Evolutionary conservation across 2,888 invertebrate genomes (phyloP).

Genomic region (Cheilosia urbana): DNA sequence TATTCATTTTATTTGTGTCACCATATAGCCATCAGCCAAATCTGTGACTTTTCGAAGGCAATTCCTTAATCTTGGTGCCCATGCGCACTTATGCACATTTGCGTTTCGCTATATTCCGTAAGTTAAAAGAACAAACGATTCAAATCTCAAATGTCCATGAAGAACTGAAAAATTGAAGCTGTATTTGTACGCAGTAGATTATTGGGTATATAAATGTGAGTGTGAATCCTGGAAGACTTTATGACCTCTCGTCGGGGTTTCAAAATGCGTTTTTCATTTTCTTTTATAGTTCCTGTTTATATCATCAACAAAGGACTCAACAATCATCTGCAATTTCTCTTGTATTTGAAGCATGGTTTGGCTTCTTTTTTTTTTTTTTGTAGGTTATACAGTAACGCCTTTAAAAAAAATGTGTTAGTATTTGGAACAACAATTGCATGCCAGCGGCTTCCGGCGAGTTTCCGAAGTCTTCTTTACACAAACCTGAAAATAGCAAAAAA

Average conservation of each 20-base stretch:
- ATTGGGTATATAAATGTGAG: constrained; percentile 14
- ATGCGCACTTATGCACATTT: constrained; percentile 20
- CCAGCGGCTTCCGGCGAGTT: too few species aligned
- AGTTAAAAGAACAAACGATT: neutral
- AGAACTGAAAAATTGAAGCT: constrained; percentile 16
- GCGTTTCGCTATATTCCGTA: neutral
- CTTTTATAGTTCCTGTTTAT: constrained; percentile 45
- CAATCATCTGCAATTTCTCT: constrained; percentile 14
- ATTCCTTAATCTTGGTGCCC: constrained; percentile 13
- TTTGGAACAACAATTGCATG: too few species aligned
- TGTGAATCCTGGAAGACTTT: constrained; percentile 42
- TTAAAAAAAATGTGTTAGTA: neutral
- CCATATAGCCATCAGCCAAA: constrained; percentile 1
- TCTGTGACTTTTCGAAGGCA: constrained; percentile 17
- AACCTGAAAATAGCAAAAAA: too few species aligned
- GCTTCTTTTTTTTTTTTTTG: neutral
- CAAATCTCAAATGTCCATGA: neutral
- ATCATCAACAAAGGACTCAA: constrained; percentile 49
- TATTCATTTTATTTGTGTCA: constrained; percentile 42
- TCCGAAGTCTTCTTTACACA: too few species aligned
- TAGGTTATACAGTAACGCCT: constrained; percentile 12
- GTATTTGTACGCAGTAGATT: constrained; percentile 11
- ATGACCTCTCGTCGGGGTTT: constrained; percentile 26
- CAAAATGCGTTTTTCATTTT: constrained; percentile 46
- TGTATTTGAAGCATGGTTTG: constrained; percentile 4